Base-by-base conservation (phyloP, 2,113 vertebrate species). In the Megaleporinus macrocephalus region DNA sequence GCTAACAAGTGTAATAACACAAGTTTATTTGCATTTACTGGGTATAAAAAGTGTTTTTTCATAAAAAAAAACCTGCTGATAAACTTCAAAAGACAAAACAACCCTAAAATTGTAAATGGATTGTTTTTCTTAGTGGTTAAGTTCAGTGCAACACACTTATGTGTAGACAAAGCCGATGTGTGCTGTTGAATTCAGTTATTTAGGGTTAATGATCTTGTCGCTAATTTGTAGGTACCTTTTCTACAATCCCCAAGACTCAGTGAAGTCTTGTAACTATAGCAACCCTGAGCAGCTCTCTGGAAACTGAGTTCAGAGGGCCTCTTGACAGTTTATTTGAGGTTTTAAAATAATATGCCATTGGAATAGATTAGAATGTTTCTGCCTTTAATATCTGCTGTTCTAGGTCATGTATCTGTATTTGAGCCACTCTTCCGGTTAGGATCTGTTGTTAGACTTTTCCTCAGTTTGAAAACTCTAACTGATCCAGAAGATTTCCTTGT, bases 281-380 rank as follows among this genome's bases (percentile, higher is more conserved):
- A 92, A 92, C 89, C 71, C 51, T 26, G 44, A 83, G 84, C 82
- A 51, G 47, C 78, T 76, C 81, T 77, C 47, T 63, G 77, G 53
- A 51, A 72, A 33, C 15, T 61, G 62, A 70, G 72, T 59, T 44
- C 49, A 65, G 49, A 15, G 68, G 68, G 73, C 57, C 79, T 78
- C 78, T 73, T 59, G 30, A 72, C 73, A 88, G 76, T 90, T 87
- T 88, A 82, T 88, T 70, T 88, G 75, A 88, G 83, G 80, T 89
- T 88, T 86, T 87, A 86, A 90, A 92, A 91, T 87, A 90, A 89
- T 81, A 41, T 10, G 44, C 72, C 85, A 85, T 90, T 90, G 87
- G 86, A 84, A 81, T 81, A 24, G 44, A 83, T 55, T 44, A n/a
- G n/a, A n/a, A n/a, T n/a, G n/a, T 49, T 65, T 68, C 44, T 76